Percentiles rank a stretch among this genome's conserved stretches.
Conservation (phyloP, 2,113 vertebrate species). For the Myotis yumanensis region DNA sequence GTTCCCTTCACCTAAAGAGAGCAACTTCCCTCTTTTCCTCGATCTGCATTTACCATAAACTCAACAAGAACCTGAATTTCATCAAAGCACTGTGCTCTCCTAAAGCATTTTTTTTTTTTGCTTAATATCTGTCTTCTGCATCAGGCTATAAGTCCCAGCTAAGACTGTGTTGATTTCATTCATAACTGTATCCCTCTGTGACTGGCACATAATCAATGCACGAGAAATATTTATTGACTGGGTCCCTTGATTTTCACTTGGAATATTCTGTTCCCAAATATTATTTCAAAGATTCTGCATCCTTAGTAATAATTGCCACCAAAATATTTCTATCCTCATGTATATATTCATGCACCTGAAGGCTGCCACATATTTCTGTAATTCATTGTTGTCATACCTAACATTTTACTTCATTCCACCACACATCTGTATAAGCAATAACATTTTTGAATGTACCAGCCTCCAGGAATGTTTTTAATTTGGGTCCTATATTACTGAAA, state of each 20-base stretch:
- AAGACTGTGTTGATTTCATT: not conserved
- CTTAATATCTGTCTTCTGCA: not conserved
- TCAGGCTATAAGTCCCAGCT: not conserved
- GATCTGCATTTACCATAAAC: not conserved
- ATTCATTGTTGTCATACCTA: conserved; percentile 74
- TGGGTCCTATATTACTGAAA: conserved; percentile 74
- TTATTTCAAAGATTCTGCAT: conserved; percentile 60
- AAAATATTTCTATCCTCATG: conserved; percentile 54
- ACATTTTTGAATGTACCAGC: conserved; percentile 56
- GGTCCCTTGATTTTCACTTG: conserved; percentile 35
- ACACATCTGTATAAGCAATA: conserved; percentile 77
- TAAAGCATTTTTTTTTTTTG: not conserved
- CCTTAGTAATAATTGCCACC: conserved; percentile 55
- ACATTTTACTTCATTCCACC: conserved; percentile 73
- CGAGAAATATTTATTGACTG: conserved; percentile 35
- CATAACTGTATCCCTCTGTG: not conserved
- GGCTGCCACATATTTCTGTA: conserved; percentile 70
- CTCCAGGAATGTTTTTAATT: conserved; percentile 70
- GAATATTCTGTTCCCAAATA: conserved; percentile 54
- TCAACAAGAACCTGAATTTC: not conserved
- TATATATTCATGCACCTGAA: conserved; percentile 76
- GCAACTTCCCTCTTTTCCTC: not conserved
- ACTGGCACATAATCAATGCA: not conserved
- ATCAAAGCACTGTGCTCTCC: not conserved
- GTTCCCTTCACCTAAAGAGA: not conserved